Evolutionary conservation across 2,113 vertebrate genomes (phyloP).

Genomic region (Cinclus mexicanus): DNA sequence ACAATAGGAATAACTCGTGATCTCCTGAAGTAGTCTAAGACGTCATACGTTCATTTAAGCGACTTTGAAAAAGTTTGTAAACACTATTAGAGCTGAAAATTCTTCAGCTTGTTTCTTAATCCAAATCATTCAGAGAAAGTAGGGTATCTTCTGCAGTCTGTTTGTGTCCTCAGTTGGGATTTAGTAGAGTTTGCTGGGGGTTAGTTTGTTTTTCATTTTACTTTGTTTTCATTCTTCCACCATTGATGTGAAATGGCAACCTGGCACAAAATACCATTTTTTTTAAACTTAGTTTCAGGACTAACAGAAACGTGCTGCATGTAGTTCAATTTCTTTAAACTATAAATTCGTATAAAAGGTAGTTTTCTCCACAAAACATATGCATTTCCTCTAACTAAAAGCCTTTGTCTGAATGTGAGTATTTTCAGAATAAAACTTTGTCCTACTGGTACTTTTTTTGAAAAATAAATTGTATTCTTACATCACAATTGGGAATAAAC

Average conservation of each 20-base stretch:
- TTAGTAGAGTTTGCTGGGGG: background rate
- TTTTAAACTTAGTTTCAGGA: background rate
- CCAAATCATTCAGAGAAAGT: background rate
- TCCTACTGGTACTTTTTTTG: background rate
- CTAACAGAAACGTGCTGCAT: background rate
- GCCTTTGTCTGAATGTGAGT: background rate
- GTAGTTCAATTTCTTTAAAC: background rate
- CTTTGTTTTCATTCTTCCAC: background rate
- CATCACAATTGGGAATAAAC: background rate
- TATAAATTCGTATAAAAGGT: background rate
- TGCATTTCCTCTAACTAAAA: background rate
- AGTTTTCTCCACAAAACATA: background rate
- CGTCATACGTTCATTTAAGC: rapidly evolving
- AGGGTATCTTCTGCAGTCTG: background rate
- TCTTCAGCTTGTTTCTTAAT: background rate
- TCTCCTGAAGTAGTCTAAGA: background rate
- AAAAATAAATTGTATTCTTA: background rate
- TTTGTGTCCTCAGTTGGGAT: background rate
- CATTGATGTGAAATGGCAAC: background rate
- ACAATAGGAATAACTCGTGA: background rate
- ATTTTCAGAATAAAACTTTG: background rate
- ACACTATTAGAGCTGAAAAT: background rate
- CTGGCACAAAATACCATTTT: background rate
- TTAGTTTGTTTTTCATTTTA: background rate
- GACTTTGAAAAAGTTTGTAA: background rate